A percentile compares a stretch with the other conserved stretches of the same genome.
Evolutionary conservation across 2,797 vertebrate species (phyloP).

Genomic region (Hapalemur alaotrensis): DNA sequence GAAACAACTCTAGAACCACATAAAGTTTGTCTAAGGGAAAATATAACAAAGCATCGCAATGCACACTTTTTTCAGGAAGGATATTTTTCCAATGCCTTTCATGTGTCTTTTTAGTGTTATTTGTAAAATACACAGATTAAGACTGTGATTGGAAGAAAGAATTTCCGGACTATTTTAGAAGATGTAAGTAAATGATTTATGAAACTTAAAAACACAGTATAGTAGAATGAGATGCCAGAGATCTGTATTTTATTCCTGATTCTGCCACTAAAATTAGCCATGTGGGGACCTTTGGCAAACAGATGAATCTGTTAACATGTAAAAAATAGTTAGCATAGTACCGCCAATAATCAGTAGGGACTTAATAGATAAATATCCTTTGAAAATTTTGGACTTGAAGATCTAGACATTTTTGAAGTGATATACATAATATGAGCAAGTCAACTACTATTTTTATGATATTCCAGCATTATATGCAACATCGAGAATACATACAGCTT

Average conservation of each 20-base stretch:
- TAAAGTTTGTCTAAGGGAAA: neutral
- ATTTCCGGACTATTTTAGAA: neutral
- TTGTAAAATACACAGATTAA: constrained; percentile 30
- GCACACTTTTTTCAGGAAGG: neutral
- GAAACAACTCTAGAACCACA: constrained; percentile 30
- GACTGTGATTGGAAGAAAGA: neutral
- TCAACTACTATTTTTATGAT: neutral
- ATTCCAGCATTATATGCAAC: neutral
- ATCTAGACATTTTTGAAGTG: neutral
- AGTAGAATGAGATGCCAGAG: neutral
- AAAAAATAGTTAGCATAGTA: neutral
- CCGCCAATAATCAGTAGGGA: neutral
- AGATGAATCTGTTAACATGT: constrained; percentile 10
- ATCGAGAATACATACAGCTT: neutral
- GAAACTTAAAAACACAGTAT: neutral
- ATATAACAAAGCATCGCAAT: neutral
- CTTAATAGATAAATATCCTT: neutral
- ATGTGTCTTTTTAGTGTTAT: neutral
- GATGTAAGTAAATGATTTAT: neutral
- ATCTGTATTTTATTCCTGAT: neutral
- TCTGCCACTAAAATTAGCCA: neutral
- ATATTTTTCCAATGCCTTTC: neutral
- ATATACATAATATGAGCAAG: neutral
- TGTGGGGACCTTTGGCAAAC: neutral
- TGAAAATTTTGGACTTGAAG: neutral